Conservation (phyloP, 1,140 invertebrate species). For the Periplaneta americana region DNA sequence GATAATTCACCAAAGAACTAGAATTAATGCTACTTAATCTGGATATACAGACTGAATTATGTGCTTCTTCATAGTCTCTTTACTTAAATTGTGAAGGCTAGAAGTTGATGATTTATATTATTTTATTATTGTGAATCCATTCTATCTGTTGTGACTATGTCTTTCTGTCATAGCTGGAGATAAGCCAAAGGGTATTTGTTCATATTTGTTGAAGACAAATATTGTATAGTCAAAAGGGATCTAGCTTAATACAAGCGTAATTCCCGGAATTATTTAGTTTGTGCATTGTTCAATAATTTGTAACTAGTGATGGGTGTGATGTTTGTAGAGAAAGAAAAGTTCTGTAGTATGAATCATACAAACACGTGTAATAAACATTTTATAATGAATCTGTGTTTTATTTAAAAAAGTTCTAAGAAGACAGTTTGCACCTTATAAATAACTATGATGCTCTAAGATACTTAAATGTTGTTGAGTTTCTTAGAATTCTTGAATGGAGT, state of each 20-base stretch:
- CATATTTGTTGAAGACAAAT: constrained; percentile 34
- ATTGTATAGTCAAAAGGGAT: background rate
- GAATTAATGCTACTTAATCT: too few species aligned
- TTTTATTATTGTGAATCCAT: constrained; percentile 26
- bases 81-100: too few species aligned
- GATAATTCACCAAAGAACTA: too few species aligned
- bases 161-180: constrained; percentile 36
- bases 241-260: background rate
- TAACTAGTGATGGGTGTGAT: constrained; percentile 12
- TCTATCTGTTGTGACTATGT: constrained; percentile 29
- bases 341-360: background rate
- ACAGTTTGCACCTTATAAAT: too few species aligned
- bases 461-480: too few species aligned
- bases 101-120: background rate
- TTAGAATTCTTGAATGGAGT: too few species aligned
- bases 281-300: constrained; percentile 6
- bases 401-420: too few species aligned
- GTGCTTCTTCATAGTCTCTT: too few species aligned
- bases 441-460: too few species aligned
- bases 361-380: background rate
- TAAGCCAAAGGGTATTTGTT: constrained; percentile 46
- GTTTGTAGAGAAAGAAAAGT: background rate
- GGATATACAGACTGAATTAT: too few species aligned
- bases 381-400: too few species aligned
- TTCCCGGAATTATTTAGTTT: background rate